Percentiles rank a stretch among this genome's conserved stretches.
phyloP scores from a whole-genome alignment of 2,113 vertebrate species.

The Phalacrocorax carbo region DNA sequence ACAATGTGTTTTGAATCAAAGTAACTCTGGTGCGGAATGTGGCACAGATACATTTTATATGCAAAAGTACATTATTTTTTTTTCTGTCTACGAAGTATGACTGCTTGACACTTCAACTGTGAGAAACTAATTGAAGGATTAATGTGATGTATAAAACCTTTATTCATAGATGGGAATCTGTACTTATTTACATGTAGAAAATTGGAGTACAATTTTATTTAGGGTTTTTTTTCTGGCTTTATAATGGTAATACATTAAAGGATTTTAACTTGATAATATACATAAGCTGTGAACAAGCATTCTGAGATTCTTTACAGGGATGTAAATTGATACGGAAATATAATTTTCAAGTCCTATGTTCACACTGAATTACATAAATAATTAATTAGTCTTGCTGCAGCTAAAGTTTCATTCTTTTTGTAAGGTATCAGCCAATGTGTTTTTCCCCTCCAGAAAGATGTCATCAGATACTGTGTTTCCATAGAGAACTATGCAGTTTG shows the following conservation, averaged over 20 bases:
- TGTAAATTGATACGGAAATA: slow-evolving; percentile 38
- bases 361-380: slow-evolving; percentile 37
- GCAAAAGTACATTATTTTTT: background rate
- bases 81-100: background rate
- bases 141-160: background rate
- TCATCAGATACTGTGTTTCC: slow-evolving; percentile 31
- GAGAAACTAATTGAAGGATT: background rate
- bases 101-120: background rate
- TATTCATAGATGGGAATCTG: background rate
- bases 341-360: slow-evolving; percentile 11
- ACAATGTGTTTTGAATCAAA: background rate
- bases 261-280: background rate
- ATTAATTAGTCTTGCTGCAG: slow-evolving; percentile 31
- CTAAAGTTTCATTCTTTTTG: slow-evolving; percentile 48
- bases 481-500: background rate
- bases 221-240: background rate
- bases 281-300: slow-evolving; percentile 14
- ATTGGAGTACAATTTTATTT: background rate
- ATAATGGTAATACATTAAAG: background rate
- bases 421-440: background rate
- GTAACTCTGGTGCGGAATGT: background rate
- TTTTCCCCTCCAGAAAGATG: background rate
- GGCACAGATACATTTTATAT: background rate
- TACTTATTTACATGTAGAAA: background rate
- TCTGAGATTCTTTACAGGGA: background rate